Evolutionary conservation across 2,888 invertebrate genomes (phyloP), one percentile per base, ranked within the genome.

Genomic region (Neoascia interrupta): DNA sequence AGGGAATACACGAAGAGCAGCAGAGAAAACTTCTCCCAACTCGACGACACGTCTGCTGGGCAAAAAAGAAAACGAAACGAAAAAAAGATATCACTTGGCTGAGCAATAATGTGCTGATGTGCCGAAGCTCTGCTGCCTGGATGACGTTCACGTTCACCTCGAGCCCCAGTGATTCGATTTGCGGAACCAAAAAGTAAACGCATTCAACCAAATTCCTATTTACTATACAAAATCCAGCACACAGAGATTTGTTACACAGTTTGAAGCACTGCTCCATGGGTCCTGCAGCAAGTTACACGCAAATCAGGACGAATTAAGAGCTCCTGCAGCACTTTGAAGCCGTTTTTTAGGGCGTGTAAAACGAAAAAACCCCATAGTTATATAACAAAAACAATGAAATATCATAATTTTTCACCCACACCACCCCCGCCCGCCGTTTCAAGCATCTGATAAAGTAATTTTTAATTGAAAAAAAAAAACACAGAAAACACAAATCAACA

Each of bases 131-230:
- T n/a, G n/a, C 31, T 15, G 56, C 49, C 37, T 70, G 31, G 31
- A n/a, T 31, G 31, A 31, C n/a, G 70, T 64, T 68, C 66, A 73
- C 56, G 73, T 73, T 73, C 53, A 28, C 63, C 15, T 53, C 56
- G 41, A 37, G 56, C 41, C 69, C 47, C 70, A 6, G 31, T 39
- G 56, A 76, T 70, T 60, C 79, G 64, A 60, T 63, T n/a, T 2
- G 49, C 72, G 58, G n/a, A 72, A 66, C 79, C 79, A 68, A 79
- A 79, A 73, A 73, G 79, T 73, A 79, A 79, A 79, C 79, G 73
- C 79, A 73, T 79, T 56, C 41, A 73, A 79, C 73, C 73, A 79
- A 79, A 79, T 60, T 51, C 72, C 70, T 79, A 79, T 79, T 79
- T 73, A 66, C 75, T 53, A 72, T 37, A 37, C 37, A 49, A 23